Percentiles rank a stretch among this genome's conserved stretches.
phyloP scores from a whole-genome alignment of 2,888 invertebrate genomes.

The Scrobipalpa atriplicella region DNA sequence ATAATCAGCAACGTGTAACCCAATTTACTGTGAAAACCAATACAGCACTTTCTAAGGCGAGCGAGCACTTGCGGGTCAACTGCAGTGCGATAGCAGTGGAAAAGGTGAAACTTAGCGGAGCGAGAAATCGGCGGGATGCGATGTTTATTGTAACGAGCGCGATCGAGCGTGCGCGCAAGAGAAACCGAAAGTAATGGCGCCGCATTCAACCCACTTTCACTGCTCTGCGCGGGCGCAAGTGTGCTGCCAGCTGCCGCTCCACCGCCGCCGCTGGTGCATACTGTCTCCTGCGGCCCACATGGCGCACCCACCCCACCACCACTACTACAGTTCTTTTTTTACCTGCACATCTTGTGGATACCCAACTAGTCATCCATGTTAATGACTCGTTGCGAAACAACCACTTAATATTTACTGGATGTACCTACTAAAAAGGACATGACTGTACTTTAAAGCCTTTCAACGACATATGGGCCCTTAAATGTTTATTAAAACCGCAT shows the following conservation, averaged over 20 bases:
- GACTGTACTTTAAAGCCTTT: not conserved
- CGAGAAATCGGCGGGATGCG: slow-evolving; percentile 82
- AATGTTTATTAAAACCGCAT: slow-evolving; percentile 8
- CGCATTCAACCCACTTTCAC: slow-evolving; percentile 82
- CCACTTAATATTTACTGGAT: slow-evolving; percentile 4
- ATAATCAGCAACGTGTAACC: slow-evolving; percentile 29
- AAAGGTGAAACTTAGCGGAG: slow-evolving; percentile 81
- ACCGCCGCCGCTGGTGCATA: slow-evolving; percentile 4
- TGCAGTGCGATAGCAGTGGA: slow-evolving; percentile 68
- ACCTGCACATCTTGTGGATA: slow-evolving; percentile 10
- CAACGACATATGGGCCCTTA: slow-evolving; percentile 3
- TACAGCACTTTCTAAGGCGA: slow-evolving; percentile 65
- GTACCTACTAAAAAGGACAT: not conserved
- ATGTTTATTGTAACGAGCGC: slow-evolving; percentile 80
- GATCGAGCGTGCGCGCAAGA: slow-evolving; percentile 75
- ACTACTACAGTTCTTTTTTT: not conserved
- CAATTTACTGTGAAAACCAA: slow-evolving; percentile 39
- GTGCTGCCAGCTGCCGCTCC: slow-evolving; percentile 30
- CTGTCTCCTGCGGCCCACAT: slow-evolving; percentile 1
- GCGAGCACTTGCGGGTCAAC: slow-evolving; percentile 60
- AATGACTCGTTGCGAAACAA: slow-evolving; percentile 9
- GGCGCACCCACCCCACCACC: not conserved
- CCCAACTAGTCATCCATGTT: slow-evolving; percentile 14
- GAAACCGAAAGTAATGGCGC: slow-evolving; percentile 81
- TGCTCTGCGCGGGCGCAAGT: slow-evolving; percentile 54